phyloP scores from a whole-genome alignment of 2,888 invertebrate species.

The Dicyrtomina minuta region DNA sequence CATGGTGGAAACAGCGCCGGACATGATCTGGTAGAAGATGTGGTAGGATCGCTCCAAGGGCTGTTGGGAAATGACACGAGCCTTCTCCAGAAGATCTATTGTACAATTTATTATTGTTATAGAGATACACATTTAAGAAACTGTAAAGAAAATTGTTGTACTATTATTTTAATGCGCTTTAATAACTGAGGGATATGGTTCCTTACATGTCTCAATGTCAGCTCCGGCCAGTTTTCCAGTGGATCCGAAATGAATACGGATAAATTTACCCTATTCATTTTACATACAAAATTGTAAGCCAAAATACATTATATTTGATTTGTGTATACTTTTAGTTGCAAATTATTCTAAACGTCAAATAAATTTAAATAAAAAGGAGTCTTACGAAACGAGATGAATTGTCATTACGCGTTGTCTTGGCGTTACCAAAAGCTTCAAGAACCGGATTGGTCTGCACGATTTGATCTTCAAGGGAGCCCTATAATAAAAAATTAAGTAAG shows the following conservation, averaged over 20 bases:
- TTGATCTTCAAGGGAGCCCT: conserved; percentile 98
- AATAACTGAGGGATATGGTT: too few species aligned
- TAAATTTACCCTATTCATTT: conserved; percentile 90
- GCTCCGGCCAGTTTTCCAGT: conserved; percentile 99
- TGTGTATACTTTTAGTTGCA: not conserved
- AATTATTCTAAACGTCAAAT: too few species aligned
- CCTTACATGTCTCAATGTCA: conserved; percentile 99
- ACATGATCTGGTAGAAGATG: conserved; percentile 99
- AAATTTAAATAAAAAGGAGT: conserved; percentile 58
- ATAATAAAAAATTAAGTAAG: too few species aligned
- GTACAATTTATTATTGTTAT: too few species aligned
- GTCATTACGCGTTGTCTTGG: conserved; percentile 99
- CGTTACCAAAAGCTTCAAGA: conserved; percentile 99
- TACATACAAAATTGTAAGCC: not conserved
- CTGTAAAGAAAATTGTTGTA: not conserved
- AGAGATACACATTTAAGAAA: too few species aligned
- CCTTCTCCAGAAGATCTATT: conserved; percentile 97
- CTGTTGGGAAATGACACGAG: conserved; percentile 99
- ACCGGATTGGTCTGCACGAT: conserved; percentile 99
- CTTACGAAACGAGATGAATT: conserved; percentile 99
- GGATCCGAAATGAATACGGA: conserved; percentile 99
- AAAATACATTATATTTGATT: too few species aligned
- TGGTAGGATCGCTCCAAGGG: conserved; percentile 98
- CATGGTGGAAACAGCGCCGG: conserved; percentile 79
- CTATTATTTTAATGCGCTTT: too few species aligned